Conservation (phyloP, 2,888 invertebrate genomes). For the Choreutis nemorana region DNA sequence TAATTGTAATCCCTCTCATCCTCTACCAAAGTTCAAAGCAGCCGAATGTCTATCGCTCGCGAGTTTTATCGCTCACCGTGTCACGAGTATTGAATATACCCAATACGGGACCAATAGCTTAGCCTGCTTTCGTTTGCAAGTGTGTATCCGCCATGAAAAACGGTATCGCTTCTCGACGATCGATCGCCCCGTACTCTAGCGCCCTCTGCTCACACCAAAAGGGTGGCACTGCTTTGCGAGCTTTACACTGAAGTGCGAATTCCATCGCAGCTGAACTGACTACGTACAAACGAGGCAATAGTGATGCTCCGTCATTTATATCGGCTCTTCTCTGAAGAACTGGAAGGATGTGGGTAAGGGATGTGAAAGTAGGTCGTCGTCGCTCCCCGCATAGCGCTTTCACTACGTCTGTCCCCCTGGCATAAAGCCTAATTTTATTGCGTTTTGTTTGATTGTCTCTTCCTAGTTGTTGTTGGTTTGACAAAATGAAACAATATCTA, state of each 20-base stretch:
- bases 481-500: slow-evolving; percentile 9
- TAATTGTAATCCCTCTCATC: slow-evolving; percentile 46
- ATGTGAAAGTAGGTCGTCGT: slow-evolving; percentile 44
- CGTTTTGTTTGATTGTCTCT: slow-evolving; percentile 42
- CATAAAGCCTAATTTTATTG: slow-evolving; percentile 59
- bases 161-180: slow-evolving; percentile 26
- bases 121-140: too few relatives aligned
- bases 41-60: too few relatives aligned
- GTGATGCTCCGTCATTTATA: slow-evolving; percentile 15
- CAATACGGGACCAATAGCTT: too few relatives aligned
- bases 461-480: slow-evolving; percentile 25
- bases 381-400: slow-evolving; percentile 35
- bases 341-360: slow-evolving; percentile 27
- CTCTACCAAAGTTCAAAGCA: slow-evolving; percentile 13
- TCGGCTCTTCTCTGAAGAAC: slow-evolving; percentile 17
- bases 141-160: too few relatives aligned
- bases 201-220: too few relatives aligned
- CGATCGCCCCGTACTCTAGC: slow-evolving; percentile 26
- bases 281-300: slow-evolving; percentile 24
- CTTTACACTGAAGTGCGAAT: slow-evolving; percentile 37
- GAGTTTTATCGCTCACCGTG: too few relatives aligned
- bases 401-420: slow-evolving; percentile 36
- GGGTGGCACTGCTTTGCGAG: slow-evolving; percentile 25
- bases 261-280: slow-evolving; percentile 24
- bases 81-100: too few relatives aligned